Conservation (phyloP, 2,797 vertebrate genomes). For the Lindbergichthys nudifrons region DNA sequence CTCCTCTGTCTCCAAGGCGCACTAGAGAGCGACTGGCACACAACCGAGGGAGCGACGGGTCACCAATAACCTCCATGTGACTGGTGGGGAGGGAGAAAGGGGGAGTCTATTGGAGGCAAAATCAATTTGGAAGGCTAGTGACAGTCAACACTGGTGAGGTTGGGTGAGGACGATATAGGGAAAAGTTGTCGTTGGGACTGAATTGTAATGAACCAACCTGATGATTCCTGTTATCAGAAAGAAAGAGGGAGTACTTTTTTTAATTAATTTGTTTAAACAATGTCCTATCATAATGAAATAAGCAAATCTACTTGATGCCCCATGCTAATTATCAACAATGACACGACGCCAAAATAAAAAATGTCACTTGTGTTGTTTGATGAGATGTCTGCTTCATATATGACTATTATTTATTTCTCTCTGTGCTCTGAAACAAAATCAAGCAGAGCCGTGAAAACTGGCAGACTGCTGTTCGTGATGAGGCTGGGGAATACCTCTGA, state of each 20-base stretch:
- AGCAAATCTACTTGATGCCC: neutral
- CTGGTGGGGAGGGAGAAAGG: slow-evolving; percentile 35
- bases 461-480: slow-evolving; percentile 28
- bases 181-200: neutral
- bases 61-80: slow-evolving; percentile 79
- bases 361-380: neutral
- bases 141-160: slow-evolving; percentile 34
- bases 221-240: neutral
- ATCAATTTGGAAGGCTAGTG: slow-evolving; percentile 58
- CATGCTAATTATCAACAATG: too few species aligned
- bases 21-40: slow-evolving; percentile 57
- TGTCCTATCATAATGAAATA: neutral
- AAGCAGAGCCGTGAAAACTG: slow-evolving; percentile 1
- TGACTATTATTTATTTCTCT: neutral
- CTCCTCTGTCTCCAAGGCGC: slow-evolving; percentile 40
- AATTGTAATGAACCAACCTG: slow-evolving; percentile 1
- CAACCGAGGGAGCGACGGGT: slow-evolving; percentile 67
- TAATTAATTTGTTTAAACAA: neutral
- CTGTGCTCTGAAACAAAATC: neutral
- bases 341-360: neutral
- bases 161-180: slow-evolving; percentile 12
- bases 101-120: slow-evolving; percentile 20
- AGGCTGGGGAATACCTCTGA: slow-evolving; percentile 71
- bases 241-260: too few species aligned
- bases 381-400: neutral